Conservation (phyloP, 2,888 invertebrate genomes). For the Exocentrus adspersus region DNA sequence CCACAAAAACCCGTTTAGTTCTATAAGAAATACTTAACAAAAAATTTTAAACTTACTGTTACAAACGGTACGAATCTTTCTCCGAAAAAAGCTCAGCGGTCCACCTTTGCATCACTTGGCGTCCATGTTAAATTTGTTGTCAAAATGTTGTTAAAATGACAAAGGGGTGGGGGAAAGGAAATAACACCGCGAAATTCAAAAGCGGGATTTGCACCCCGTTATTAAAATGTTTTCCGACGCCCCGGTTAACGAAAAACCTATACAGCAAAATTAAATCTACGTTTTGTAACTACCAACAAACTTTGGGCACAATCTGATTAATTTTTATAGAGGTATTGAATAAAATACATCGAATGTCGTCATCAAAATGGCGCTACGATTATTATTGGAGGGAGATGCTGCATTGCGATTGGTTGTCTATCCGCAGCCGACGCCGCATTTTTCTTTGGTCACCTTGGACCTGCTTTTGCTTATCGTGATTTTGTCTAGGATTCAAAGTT, state of each 20-base stretch:
- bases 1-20: neutral
- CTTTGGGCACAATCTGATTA: no score
- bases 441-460: slow-evolving; percentile 9
- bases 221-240: neutral
- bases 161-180: slow-evolving; percentile 15
- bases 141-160: slow-evolving; percentile 31
- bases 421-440: neutral
- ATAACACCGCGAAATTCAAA: slow-evolving; percentile 27
- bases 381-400: slow-evolving; percentile 15
- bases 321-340: neutral
- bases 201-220: neutral
- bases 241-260: neutral
- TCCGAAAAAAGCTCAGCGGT: slow-evolving; percentile 27
- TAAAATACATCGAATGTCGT: neutral
- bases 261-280: neutral
- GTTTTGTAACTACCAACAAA: no score
- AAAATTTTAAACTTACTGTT: slow-evolving; percentile 23
- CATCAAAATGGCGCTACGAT: slow-evolving; percentile 21
- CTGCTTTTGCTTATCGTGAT: slow-evolving; percentile 9
- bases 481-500: slow-evolving; percentile 18
- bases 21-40: neutral
- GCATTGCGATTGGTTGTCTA: neutral
- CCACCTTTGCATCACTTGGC: slow-evolving; percentile 32
- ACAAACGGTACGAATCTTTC: slow-evolving; percentile 7
- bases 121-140: slow-evolving; percentile 34